A percentile compares a stretch with the other conserved stretches of the same genome.
phyloP scores from a whole-genome alignment of 2,888 invertebrate species.

The Hemaris fuciformis region DNA sequence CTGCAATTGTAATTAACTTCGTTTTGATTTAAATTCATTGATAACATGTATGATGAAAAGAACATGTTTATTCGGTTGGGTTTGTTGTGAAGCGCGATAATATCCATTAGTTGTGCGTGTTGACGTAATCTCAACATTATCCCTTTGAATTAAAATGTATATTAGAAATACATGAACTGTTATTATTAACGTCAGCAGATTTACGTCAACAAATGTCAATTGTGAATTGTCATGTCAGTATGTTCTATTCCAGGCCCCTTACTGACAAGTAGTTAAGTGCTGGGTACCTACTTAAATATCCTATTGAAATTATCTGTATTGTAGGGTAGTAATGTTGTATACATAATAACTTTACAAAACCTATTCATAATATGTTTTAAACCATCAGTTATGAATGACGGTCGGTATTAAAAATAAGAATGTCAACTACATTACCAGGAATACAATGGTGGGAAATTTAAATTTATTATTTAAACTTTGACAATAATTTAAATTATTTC shows the following conservation, averaged over 20 bases:
- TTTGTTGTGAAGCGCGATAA: not conserved
- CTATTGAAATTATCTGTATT: too few species aligned
- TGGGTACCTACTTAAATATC: too few species aligned
- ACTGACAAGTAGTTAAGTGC: too few species aligned
- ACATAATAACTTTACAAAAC: too few species aligned
- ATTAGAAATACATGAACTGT: not conserved
- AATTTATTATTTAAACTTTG: not conserved
- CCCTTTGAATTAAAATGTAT: not conserved
- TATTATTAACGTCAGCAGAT: not conserved
- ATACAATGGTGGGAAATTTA: not conserved
- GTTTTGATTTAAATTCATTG: slow-evolving; percentile 52
- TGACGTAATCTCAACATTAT: not conserved
- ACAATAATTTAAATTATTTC: not conserved
- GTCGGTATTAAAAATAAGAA: not conserved
- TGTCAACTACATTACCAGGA: not conserved
- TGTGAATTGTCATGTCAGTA: not conserved
- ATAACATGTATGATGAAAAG: slow-evolving; percentile 38
- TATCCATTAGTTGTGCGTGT: not conserved
- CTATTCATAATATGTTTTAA: not conserved
- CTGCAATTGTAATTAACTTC: slow-evolving; percentile 70
- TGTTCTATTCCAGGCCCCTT: too few species aligned
- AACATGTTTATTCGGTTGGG: slow-evolving; percentile 24
- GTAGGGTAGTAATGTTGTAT: too few species aligned
- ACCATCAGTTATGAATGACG: not conserved
- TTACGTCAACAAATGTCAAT: not conserved